A percentile compares a stretch with the other conserved stretches of the same genome.
Evolutionary conservation across 37 sponge, comb jelly and placozoan genomes (phyloP).

Genomic region (Beroe ovata): DNA sequence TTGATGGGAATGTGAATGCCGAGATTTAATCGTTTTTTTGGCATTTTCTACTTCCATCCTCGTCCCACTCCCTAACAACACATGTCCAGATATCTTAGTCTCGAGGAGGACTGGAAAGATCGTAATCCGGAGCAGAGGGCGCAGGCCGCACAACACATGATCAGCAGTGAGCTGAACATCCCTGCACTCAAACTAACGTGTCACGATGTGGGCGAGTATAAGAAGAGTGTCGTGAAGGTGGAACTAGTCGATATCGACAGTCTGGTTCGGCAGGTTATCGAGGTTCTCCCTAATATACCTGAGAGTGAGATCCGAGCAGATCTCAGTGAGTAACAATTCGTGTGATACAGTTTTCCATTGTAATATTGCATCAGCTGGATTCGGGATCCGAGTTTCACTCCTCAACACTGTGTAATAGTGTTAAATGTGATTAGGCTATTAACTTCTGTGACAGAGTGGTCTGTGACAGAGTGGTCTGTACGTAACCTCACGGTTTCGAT

Average conservation of each 20-base stretch:
- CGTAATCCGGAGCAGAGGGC: constrained; percentile 55
- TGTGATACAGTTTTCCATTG: no score
- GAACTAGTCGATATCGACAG: constrained; percentile 43
- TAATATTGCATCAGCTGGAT: no score
- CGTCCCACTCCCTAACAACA: no score
- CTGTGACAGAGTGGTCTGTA: no score
- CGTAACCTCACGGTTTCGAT: no score
- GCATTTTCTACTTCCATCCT: no score
- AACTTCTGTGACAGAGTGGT: no score
- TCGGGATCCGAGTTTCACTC: no score
- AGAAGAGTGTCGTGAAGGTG: constrained; percentile 55
- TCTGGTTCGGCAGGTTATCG: constrained; percentile 47
- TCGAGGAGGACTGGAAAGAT: constrained; percentile 42
- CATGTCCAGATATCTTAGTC: neutral
- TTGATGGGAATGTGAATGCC: no score
- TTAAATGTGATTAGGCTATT: no score
- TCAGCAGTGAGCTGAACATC: neutral
- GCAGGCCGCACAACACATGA: neutral
- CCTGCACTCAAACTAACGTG: constrained; percentile 64
- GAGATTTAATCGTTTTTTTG: no score
- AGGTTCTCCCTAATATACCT: constrained; percentile 64
- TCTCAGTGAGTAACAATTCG: constrained; percentile 51
- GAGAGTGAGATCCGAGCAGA: constrained; percentile 47
- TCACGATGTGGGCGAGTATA: constrained; percentile 59
- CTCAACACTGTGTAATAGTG: no score